Evolutionary conservation across 1,140 invertebrate species (phyloP).

Genomic region (Trichomalopsis sarcophagae): DNA sequence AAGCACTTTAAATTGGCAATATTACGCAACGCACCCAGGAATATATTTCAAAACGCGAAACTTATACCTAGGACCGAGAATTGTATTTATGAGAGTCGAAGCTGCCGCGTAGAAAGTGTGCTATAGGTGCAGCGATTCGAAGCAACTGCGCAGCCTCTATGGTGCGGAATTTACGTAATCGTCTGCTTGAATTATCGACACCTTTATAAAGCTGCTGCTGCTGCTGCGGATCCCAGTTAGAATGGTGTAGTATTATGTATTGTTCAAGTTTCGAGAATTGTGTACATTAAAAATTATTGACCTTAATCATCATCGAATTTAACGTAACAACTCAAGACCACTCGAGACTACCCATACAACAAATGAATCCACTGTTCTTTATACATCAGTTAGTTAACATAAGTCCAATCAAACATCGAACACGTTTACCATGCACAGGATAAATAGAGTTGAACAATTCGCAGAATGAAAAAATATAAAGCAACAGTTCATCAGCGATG

Average conservation of each 20-base stretch:
- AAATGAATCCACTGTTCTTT: too few species aligned
- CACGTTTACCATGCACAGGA: too few species aligned
- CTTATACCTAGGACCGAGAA: not conserved
- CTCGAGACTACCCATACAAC: too few species aligned
- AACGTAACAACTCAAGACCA: too few species aligned
- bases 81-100: constrained; percentile 16
- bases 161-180: not conserved
- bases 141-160: not conserved
- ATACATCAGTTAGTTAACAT: too few species aligned
- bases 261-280: not conserved
- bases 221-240: not conserved
- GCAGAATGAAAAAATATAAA: too few species aligned
- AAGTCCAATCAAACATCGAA: too few species aligned
- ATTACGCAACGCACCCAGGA: not conserved
- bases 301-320: too few species aligned
- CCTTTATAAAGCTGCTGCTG: not conserved
- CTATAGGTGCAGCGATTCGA: not conserved
- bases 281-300: too few species aligned
- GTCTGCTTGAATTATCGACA: not conserved
- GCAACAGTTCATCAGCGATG: too few species aligned
- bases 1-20: constrained; percentile 17
- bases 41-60: constrained; percentile 13
- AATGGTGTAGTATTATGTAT: not conserved
- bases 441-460: too few species aligned
- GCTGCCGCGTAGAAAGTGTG: not conserved